Evolutionary conservation across 2,113 vertebrate species (phyloP), one percentile per base, ranked within the genome.

Genomic region (Corvus moneduloides): DNA sequence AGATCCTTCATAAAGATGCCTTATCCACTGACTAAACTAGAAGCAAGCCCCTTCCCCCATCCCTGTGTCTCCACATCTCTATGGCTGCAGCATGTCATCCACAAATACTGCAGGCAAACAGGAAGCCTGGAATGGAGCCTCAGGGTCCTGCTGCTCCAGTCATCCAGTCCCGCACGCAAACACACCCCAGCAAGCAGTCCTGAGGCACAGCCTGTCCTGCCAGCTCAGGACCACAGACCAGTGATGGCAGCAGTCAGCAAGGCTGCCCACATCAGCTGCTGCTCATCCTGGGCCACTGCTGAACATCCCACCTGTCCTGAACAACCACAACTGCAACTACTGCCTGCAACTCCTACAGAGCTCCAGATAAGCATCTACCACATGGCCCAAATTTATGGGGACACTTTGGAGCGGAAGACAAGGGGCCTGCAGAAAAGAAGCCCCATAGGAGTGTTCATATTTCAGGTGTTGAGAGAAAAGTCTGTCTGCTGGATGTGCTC

Each of bases 151-250:
- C 81, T 62, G n/a, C 59, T 77, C 33, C 59, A 51, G 44, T 3
- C 26, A 20, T 21, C 69, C n/a, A 59, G 43, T 39, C 69, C 55
- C 5, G 55, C 30, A 62, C 13, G 19, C 46, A 56, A 37, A 76
- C 24, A 72, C 20, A 15, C 5, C 3, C 23, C 49, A 71, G 72
- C 0, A 0, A 30, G 35, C 6, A 4, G 27, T 17, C 11, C 39
- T 0, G 0, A 75, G 41, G 32, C 49, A 43, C 1, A 8, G 48
- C 68, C 73, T 30, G 32, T 30, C 63, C 75, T 61, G 51, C 59
- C 75, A 68, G 33, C 39, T 30, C 19, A 35, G 19, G 20, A 21
- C 64, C 27, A 15, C 11, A 62, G n/a, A 28, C 30, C 33, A 24
- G 67, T 23, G 93, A 32, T 1, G 10, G 32, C 68, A 89, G 74